Base-by-base conservation (phyloP, 2,797 vertebrate species). In the Spea hammondii region DNA sequence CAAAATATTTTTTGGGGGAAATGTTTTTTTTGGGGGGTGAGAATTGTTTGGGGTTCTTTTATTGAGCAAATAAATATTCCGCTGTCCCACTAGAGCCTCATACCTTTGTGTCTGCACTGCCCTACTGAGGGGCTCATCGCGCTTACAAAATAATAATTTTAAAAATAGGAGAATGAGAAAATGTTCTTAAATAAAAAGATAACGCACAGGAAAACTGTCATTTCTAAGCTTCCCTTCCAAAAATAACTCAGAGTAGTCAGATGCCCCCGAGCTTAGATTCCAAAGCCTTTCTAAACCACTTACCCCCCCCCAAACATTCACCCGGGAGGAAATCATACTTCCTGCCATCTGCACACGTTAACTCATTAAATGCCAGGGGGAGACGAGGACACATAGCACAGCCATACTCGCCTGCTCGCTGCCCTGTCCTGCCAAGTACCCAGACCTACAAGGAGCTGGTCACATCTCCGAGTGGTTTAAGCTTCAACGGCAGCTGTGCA, bases 191-290 rank as follows among this genome's bases (percentile, higher is more conserved):
- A 77, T 77, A 46, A 71, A 66, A 66, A 72, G 66, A 72, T 57
- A 72, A 65, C 46, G 68, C 64, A 79, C 78, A 70, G 68, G 65
- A 79, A 32, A 74, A 74, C 66, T 60, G 70, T 47, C 70, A 72
- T 74, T 74, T 74, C 65, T 67, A 70, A 75, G 59, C 67, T 66
- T 50, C 60, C 14, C 66, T 71, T 57, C 57, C 59, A 70, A 53
- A 80, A 80, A 80, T 72, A 72, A 76, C 62, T 70, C 49, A 12
- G 67, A 77, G 49, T 59, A 65, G 68, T 7, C 57, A 13, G 47
- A 76, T 81, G 74, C 79, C 79, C 74, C 79, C 76, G 60, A 81
- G 79, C 79, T 67, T 77, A 72, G 77, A 81, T 77, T 81, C 79
- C 79, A 77, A 80, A 67, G 79, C 79, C 76, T 80, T 75, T 67